These are phyloP conservation scores for Orcinus orca DNA, from an alignment of 2,113 vertebrate genomes.

Conservation along the genomic window DNA sequence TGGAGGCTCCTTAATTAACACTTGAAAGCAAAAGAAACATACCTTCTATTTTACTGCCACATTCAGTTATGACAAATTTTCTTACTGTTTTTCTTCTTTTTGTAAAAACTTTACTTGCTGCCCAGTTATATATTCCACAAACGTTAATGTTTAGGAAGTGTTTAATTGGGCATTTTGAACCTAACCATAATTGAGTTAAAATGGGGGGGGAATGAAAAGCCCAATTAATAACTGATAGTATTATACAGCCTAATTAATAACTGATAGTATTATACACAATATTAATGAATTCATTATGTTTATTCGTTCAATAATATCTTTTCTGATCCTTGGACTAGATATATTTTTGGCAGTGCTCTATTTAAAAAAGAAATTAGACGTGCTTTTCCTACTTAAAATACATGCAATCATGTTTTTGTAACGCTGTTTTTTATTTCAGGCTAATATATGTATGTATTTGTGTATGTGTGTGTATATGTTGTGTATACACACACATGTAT, in stretches of 20 bases:
- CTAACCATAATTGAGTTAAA: conserved; percentile 67
- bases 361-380: not conserved
- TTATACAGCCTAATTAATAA: conserved; percentile 54
- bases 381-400: conserved; percentile 46
- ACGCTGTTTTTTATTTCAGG: conserved; percentile 22
- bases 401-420: conserved; percentile 25
- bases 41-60: conserved; percentile 61
- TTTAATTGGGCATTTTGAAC: conserved; percentile 48
- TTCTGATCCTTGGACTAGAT: conserved; percentile 63
- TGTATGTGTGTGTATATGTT: not conserved
- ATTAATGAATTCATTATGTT: conserved; percentile 70
- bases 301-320: conserved; percentile 57
- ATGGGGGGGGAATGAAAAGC: conserved; percentile 37
- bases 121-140: conserved; percentile 59
- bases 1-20: conserved; percentile 57
- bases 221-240: conserved; percentile 66
- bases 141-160: conserved; percentile 26
- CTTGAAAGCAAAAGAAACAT: conserved; percentile 69
- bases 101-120: conserved; percentile 58
- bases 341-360: conserved; percentile 52
- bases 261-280: conserved; percentile 26
- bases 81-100: conserved; percentile 50
- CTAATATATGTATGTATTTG: not conserved
- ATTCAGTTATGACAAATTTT: conserved; percentile 50
- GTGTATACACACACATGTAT: not conserved